Percentiles rank a stretch among this genome's conserved stretches.
phyloP scores from a whole-genome alignment of 2,113 vertebrate species.

The Mustela nigripes region DNA sequence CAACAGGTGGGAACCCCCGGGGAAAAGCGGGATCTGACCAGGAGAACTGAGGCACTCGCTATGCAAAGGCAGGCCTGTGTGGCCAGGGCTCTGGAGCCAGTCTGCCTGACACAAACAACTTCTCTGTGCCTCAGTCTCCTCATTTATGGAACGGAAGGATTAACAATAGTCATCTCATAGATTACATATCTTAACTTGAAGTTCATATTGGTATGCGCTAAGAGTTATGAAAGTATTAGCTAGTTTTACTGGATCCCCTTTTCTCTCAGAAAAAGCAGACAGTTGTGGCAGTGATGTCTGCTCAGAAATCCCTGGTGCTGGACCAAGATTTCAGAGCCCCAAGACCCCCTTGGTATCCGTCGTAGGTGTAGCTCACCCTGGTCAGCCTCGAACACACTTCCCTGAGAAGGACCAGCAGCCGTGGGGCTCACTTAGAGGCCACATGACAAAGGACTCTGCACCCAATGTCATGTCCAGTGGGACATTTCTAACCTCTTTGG shows the following conservation, averaged over 20 bases:
- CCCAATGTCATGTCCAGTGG: accelerated
- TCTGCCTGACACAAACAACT: neutral
- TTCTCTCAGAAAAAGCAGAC: neutral
- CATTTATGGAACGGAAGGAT: neutral
- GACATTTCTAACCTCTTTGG: neutral
- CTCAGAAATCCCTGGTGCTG: neutral
- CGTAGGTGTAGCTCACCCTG: neutral
- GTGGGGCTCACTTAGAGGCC: neutral
- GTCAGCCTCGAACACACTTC: neutral
- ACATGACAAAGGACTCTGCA: neutral
- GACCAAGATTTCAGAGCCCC: neutral
- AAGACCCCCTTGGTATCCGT: neutral
- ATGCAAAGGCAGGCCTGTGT: neutral
- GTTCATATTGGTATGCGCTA: neutral
- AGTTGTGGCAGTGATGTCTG: neutral
- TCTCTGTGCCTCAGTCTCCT: neutral
- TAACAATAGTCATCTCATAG: neutral
- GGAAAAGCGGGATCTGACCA: neutral
- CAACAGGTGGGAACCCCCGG: neutral
- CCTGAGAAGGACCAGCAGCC: neutral
- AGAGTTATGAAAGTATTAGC: neutral
- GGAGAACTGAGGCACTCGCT: neutral
- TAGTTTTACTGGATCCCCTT: neutral
- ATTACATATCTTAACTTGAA: neutral
- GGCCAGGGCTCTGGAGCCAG: neutral